Evolutionary conservation across 2,113 vertebrate species (phyloP), one percentile per base, ranked within the genome.

Genomic region (Numenius arquata): DNA sequence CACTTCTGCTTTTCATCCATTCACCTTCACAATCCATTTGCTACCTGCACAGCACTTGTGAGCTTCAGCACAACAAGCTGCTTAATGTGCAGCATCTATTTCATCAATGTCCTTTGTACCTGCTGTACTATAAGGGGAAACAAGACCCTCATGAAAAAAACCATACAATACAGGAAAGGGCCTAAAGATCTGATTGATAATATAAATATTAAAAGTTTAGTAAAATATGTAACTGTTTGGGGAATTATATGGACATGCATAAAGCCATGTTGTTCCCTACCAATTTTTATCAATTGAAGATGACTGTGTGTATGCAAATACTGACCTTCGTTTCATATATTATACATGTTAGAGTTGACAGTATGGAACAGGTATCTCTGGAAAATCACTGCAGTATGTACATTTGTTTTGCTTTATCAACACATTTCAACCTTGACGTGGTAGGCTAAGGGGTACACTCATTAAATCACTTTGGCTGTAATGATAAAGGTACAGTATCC

Each of bases 401-500:
- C 9, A 22, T 75, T 74, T n/a, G 15, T 29, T 88, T 52, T 63
- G 15, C 20, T 76, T 73, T 88, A 48, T 20, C n/a, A 61, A 62
- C 22, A 5, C 50, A 66, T 53, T 79, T 88, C 48, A 77, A 26
- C 30, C 59, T 36, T 70, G 32, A 53, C 29, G 23, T 63, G 5
- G 26, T 10, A 38, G 27, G 26, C 47, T 56, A 53, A 75, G 34
- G 66, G 25, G 18, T 18, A 26, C 15, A 18, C 32, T 70, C 41
- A n/a, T 23, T 32, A 9, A 65, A 50, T 15, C 4, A 8, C n/a
- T 71, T 32, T 15, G 43, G 26, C n/a, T 59, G 15, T 4, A 41
- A 12, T 0, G 0, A 17, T 5, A 25, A 75, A 65, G 61, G 4
- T 1, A 38, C 25, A 9, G 56, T 8, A 43, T 9, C 25, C 61